Base-by-base conservation (phyloP, 2,113 vertebrate genomes). In the Aptenodytes forsteri region DNA sequence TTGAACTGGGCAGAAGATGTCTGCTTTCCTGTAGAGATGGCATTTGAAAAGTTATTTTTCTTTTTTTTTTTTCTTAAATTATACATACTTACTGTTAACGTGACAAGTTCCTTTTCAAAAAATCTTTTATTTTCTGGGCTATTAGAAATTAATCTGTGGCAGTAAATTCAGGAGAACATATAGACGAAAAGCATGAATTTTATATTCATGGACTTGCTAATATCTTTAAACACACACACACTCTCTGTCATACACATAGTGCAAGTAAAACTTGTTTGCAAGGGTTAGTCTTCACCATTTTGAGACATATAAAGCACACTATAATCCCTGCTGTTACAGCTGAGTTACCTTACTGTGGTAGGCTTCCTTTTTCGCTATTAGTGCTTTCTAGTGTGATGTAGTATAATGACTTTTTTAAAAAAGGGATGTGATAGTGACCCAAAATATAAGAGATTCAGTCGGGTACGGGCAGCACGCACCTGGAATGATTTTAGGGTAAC, bases 161-260 rank as follows among this genome's bases (percentile, higher is more conserved):
- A 86, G 19, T 36, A 46, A 44, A 46, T 15, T 72, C 16, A 54
- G 46, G n/a, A 61, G 38, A 79, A 85, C 72, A 62, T 17, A 36
- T 0, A 76, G 26, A 56, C 29, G 14, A 61, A 52, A 83, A 62
- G 6, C 7, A 42, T 4, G 29, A 16, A 32, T 62, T 62, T 42
- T 40, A 36, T 30, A 49, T 46, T 70, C 14, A 22, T 4, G 30
- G 18, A 44, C 32, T 47, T 34, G 34, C 16, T 69, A 54, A 17
- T 30, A 20, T 16, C 52, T 72, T 75, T 59, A 54, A 69, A 58
- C 20, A 69, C 0, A 0, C 0, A 0, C 8, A 14, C 7, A 15
- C 22, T 22, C 38, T 86, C 20, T 36, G 29, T 26, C 40, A 58
- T 21, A 22, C 44, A 42, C 6, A 13, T 1, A 32, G 15, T 3